These are phyloP conservation scores for Rhingia rostrata DNA, from an alignment of 2,888 invertebrate genomes.

Conservation along the genomic window DNA sequence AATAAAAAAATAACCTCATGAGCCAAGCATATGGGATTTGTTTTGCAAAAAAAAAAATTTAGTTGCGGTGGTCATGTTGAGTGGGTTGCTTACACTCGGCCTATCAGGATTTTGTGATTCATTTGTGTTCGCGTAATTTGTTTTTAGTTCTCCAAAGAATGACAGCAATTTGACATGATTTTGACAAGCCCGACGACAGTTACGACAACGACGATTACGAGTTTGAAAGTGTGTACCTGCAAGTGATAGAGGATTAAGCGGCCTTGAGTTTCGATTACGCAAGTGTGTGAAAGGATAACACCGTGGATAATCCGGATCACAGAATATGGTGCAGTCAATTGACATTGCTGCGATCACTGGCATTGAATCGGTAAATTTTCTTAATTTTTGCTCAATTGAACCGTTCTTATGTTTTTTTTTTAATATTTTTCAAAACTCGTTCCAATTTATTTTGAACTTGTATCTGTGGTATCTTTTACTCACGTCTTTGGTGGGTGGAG, in stretches of 20 bases:
- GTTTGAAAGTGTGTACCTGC: constrained; percentile 16
- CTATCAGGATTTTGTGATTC: neutral
- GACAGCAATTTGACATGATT: constrained; percentile 59
- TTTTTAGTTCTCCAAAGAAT: constrained; percentile 47
- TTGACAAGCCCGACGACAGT: constrained; percentile 26
- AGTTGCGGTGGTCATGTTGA: constrained; percentile 52
- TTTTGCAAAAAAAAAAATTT: constrained; percentile 17
- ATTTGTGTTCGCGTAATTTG: neutral
- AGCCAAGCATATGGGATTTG: constrained; percentile 29
- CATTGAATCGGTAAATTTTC: constrained; percentile 80
- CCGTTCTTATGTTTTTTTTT: too few relatives aligned
- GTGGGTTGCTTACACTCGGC: neutral
- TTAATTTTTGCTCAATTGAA: neutral
- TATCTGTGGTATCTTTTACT: too few relatives aligned
- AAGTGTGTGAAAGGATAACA: constrained; percentile 47
- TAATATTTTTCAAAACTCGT: too few relatives aligned
- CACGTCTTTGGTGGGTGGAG: too few relatives aligned
- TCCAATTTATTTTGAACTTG: too few relatives aligned
- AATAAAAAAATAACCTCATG: constrained; percentile 38
- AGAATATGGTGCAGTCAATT: constrained; percentile 81
- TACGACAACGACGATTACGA: constrained; percentile 21
- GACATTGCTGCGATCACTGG: constrained; percentile 82
- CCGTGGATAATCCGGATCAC: constrained; percentile 65
- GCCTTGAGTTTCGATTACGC: constrained; percentile 11
- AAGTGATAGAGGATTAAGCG: constrained; percentile 6